Base-by-base conservation (phyloP, 2,113 vertebrate genomes). In the Telmatochromis sp. region DNA sequence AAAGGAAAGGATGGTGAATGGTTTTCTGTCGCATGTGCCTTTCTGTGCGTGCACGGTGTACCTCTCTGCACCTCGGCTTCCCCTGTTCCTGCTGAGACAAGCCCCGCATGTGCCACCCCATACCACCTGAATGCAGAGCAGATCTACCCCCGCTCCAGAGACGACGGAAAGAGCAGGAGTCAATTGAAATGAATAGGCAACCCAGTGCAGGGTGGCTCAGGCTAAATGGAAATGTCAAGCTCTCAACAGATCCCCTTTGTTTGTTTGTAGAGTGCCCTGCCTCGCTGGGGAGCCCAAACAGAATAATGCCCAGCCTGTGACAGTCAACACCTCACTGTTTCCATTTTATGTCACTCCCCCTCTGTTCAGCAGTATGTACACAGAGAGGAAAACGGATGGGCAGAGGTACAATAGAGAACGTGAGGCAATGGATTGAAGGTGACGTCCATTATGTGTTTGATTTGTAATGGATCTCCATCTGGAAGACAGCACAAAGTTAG, bases 151-250 rank as follows among this genome's bases (percentile, higher is more conserved):
- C 12, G 35, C 57, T 71, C 55, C 40, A 45, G 73, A 89, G 86
- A 93, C 88, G 79, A 84, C 42, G 5, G 23, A 91, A 89, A 93
- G 89, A 91, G 86, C 89, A 89, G 45, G 85, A 94, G 89, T 95
- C 92, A 92, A 88, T 92, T 94, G 90, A 91, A 94, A 93, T 91
- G 91, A 94, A 95, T 93, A 86, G 92, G 84, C 81, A 63, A 75
- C 82, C 81, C 51, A 45, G 28, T 81, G 87, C 84, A 73, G 50
- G 88, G 92, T 83, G 51, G 94, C 91, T 83, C 19, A 40, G 58
- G 73, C 93, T 94, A 94, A 96, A 96, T 96, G 93, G 94, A 95
- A 96, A 96, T 96, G 95, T 95, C 95, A 96, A 85, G 90, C 87
- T 89, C 21, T 2, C 88, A 54, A 81, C 45, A 45, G 93, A 95